Evolutionary conservation across 2,113 vertebrate genomes (phyloP), one percentile per base, ranked within the genome.

Genomic region (Hippolais icterina): DNA sequence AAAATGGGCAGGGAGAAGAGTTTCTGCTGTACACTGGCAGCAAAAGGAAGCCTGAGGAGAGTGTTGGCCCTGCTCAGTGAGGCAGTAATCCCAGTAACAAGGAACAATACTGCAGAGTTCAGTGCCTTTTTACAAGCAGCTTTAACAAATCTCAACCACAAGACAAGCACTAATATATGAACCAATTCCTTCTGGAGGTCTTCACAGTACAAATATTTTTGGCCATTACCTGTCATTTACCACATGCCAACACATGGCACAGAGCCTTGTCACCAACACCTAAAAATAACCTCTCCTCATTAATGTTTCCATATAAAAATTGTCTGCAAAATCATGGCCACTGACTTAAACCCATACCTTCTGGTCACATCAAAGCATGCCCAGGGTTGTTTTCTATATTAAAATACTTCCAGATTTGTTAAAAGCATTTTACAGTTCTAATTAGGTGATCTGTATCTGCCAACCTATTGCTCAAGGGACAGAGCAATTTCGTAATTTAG

Each of bases 51-150:
- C 35, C 19, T 35, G 59, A 47, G 20, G 11, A 42, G 17, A 25
- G 22, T 1, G 1, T 5, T 39, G 35, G 11, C 12, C 16, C 29
- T 37, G 15, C 25, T 90, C 64, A 70, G 18, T 6, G 50, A n/a
- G 47, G n/a, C 54, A 60, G 21, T 1, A 74, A 31, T 37, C 11
- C 3, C 65, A 47, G 17, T 9, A 70, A 65, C 12, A 70, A 71
- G 33, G 5, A 56, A 20, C 1, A 2, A 5, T 2, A 14, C 8
- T 21, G 27, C 2, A 3, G 21, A 69, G 42, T 12, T 60, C 33
- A 8, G 8, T 10, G 21, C 2, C 20, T 39, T 65, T 23, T 33
- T 15, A 12, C 44, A 35, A 35, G 80, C 27, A 53, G 5, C 41
- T 75, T 70, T 61, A 39, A 53, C 7, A 74, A 74, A 8, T 23